Conservation (phyloP, 2,888 invertebrate genomes). For the Drosophila setosimentum region DNA sequence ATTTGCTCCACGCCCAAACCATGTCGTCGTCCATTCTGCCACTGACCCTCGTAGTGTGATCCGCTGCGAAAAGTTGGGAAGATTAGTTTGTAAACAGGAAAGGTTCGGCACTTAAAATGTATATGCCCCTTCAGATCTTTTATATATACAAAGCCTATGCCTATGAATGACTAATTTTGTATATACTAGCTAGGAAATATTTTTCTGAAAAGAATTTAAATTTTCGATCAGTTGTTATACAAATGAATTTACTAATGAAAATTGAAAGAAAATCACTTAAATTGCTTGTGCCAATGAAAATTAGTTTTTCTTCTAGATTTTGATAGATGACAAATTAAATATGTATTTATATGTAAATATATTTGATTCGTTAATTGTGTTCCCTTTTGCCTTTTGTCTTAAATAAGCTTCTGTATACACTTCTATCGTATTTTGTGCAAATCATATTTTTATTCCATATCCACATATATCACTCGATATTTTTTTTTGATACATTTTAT, state of each 20-base stretch:
- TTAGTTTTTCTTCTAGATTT: neutral
- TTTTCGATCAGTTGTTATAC: neutral
- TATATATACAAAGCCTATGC: neutral
- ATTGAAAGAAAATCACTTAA: neutral
- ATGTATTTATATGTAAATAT: neutral
- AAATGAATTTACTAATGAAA: constrained; percentile 1
- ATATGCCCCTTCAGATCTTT: neutral
- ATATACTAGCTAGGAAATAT: neutral
- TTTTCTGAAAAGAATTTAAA: neutral
- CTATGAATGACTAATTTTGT: constrained; percentile 6
- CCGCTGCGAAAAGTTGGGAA: constrained; percentile 88
- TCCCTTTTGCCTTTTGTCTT: neutral
- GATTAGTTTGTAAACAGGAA: neutral
- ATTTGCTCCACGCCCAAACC: constrained; percentile 98
- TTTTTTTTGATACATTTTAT: neutral
- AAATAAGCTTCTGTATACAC: neutral
- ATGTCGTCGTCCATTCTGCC: constrained; percentile 99
- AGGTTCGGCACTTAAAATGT: neutral
- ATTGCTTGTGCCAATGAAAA: neutral
- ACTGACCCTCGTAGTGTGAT: constrained; percentile 98
- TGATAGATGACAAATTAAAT: constrained; percentile 1
- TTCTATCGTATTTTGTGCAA: neutral
- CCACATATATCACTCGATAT: neutral
- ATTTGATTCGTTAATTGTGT: neutral
- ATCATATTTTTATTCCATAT: neutral